These are phyloP conservation scores for Callimorpha dominula DNA, from an alignment of 2,888 invertebrate genomes.

Conservation along the genomic window DNA sequence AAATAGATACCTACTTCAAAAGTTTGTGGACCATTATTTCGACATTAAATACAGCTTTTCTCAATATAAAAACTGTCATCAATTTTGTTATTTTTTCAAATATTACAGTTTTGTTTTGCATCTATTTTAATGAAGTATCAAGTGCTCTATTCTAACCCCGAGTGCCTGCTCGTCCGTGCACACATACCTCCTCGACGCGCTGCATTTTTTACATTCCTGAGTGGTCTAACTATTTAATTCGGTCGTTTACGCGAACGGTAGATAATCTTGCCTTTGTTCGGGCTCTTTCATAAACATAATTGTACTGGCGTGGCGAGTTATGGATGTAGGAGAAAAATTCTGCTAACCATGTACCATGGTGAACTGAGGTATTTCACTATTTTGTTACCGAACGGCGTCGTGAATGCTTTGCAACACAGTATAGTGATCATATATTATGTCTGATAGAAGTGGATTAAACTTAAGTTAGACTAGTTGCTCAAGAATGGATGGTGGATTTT, in stretches of 20 bases:
- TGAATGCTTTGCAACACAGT: background rate
- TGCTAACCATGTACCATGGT: constrained; percentile 44
- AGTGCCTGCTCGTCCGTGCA: constrained; percentile 28
- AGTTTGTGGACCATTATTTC: too few species aligned
- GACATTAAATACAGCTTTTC: too few species aligned
- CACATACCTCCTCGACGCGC: constrained; percentile 55
- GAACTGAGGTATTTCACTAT: constrained; percentile 42
- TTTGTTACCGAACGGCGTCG: constrained; percentile 28
- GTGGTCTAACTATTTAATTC: constrained; percentile 78
- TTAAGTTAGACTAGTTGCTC: background rate
- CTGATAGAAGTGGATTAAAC: background rate
- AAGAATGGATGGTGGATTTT: background rate
- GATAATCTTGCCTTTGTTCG: constrained; percentile 80
- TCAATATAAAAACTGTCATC: too few species aligned
- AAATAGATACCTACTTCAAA: too few species aligned
- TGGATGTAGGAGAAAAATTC: constrained; percentile 60
- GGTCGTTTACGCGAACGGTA: constrained; percentile 68
- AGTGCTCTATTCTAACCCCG: constrained; percentile 20
- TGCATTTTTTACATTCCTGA: constrained; percentile 61
- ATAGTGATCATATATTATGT: background rate
- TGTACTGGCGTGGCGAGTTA: constrained; percentile 59
- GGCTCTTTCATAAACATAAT: constrained; percentile 76
- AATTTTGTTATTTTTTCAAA: too few species aligned
- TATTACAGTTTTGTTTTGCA: too few species aligned
- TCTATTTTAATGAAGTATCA: background rate